Evolutionary conservation across 1,140 invertebrate genomes (phyloP).

Genomic region (Aphaenogaster rudis): DNA sequence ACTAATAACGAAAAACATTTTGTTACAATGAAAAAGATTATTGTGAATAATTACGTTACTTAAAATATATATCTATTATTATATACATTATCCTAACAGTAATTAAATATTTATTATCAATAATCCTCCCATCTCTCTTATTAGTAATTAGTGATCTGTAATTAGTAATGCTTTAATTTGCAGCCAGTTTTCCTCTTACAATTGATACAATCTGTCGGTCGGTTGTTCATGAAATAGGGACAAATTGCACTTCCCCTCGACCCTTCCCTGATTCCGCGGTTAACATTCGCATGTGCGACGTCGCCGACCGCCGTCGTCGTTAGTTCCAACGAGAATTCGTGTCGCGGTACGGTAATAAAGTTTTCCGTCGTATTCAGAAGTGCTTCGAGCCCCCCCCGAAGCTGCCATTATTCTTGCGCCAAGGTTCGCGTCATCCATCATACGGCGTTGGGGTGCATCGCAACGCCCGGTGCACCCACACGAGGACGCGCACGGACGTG

Average conservation of each 20-base stretch:
- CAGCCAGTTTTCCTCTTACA: background rate
- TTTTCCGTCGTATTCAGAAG: conserved; percentile 58
- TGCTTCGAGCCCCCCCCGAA: conserved; percentile 42
- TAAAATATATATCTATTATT: background rate
- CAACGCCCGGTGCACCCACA: conserved; percentile 43
- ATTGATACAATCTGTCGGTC: background rate
- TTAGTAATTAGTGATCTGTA: background rate
- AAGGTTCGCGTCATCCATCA: conserved; percentile 60
- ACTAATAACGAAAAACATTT: background rate
- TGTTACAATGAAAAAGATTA: background rate
- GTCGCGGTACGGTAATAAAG: conserved; percentile 58
- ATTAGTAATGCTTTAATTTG: background rate
- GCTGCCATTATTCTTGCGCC: conserved; percentile 57
- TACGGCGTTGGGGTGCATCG: conserved; percentile 57
- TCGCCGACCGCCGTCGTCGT: conserved; percentile 10
- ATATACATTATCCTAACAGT: background rate
- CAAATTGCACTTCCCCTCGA: background rate
- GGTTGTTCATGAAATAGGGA: background rate
- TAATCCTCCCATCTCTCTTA: background rate
- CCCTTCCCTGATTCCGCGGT: background rate
- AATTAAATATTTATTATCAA: background rate
- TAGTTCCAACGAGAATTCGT: conserved; percentile 56
- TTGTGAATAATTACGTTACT: conserved; percentile 1
- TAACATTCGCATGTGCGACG: conserved; percentile 17
- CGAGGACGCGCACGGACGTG: conserved; percentile 11